Base-by-base conservation (phyloP, 2,888 invertebrate species). In the Melikaiella ostensackeni region DNA sequence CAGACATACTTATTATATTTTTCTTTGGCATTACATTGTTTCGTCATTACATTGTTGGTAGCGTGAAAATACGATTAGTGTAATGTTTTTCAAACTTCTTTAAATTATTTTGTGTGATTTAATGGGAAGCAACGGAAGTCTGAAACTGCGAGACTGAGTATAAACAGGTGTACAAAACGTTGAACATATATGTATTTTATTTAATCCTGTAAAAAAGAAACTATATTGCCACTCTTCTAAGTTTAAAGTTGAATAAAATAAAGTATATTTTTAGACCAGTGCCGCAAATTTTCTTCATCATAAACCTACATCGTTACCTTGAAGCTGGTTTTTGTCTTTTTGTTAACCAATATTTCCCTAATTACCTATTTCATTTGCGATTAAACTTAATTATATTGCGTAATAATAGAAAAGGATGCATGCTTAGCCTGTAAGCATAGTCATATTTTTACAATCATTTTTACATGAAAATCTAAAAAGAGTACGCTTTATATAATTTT, bases 1-100 rank as follows among this genome's bases (percentile, higher is more conserved):
- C 33, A 33, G 33, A 33, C 7, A 7, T 33, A 33, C 33, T 33
- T 33, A 33, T 33, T 7, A 4, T 33, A 33, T 33, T 33, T 33
- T 33, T 33, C 33, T 33, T 33, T 42, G 16, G 13, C 4, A 42
- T 13, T 42, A 42, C 42, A 42, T 42, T 42, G 42, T 42, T 42
- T 42, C 16, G 16, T 42, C 42, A 42, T 42, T 16, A 42, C 16
- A 42, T 42, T 16, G 16, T 42, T 42, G 42, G 16, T 16, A 42
- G 42, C 16, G 42, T 42, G 16, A 16, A 55, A 55, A 55, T 21
- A 55, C 21, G 21, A 55, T 2, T 55, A 21, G 2, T n/a, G 21
- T 9, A 55, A 42, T 42, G 55, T 55, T 55, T 55, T 55, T 55
- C 9, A 55, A 55, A 55, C 55, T 55, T 55, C 55, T 55, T 55